phyloP scores from a whole-genome alignment of 2,797 vertebrate genomes.

The Pygocentrus nattereri region DNA sequence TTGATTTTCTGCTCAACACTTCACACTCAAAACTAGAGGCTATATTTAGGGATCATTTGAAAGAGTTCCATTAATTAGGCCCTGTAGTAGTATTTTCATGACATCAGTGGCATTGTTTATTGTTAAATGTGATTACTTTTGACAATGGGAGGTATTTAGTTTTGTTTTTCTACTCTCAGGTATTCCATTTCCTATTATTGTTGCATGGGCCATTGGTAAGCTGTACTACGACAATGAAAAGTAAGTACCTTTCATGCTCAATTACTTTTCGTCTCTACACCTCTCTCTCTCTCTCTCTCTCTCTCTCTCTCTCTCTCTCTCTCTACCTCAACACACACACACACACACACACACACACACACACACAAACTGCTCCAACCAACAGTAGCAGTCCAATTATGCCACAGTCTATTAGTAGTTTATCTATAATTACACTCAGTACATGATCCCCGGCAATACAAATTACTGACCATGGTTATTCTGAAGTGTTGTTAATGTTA shows the following conservation, averaged over 20 bases:
- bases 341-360: not conserved
- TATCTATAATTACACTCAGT: slow-evolving; percentile 13
- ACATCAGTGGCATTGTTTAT: slow-evolving; percentile 28
- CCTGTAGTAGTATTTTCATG: slow-evolving; percentile 9
- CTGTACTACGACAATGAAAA: slow-evolving; percentile 98
- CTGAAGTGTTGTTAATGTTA: not conserved
- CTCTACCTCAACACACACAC: slow-evolving; percentile 3
- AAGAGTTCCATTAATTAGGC: slow-evolving; percentile 10
- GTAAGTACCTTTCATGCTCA: slow-evolving; percentile 76
- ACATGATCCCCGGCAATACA: not conserved
- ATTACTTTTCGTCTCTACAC: slow-evolving; percentile 12
- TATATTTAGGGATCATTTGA: not conserved
- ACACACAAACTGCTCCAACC: not conserved
- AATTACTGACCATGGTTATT: not conserved
- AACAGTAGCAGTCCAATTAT: slow-evolving; percentile 40
- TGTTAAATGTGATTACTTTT: slow-evolving; percentile 34
- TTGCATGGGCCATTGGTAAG: slow-evolving; percentile 96
- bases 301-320: slow-evolving; percentile 49
- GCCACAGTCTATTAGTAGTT: slow-evolving; percentile 19
- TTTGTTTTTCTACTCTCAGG: slow-evolving; percentile 75
- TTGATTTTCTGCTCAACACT: not conserved
- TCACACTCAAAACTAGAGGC: not conserved
- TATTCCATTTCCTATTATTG: slow-evolving; percentile 95
- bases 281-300: slow-evolving; percentile 40
- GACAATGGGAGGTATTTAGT: slow-evolving; percentile 21